Evolutionary conservation across 2,888 invertebrate genomes (phyloP).

Genomic region (Chalcosyrphus nemorum): DNA sequence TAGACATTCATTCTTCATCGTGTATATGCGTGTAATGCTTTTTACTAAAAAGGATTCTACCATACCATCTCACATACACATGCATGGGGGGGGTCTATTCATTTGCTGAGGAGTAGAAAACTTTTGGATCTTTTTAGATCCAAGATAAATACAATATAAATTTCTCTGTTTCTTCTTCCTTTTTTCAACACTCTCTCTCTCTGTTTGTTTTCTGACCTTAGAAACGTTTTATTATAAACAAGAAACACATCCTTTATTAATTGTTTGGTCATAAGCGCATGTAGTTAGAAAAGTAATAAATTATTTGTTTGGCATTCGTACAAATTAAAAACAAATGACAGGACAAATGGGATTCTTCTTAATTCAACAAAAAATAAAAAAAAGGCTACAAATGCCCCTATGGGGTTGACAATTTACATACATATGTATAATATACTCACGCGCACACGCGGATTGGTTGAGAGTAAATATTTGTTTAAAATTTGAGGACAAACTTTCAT

Average conservation of each 20-base stretch:
- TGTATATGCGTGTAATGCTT: slow-evolving; percentile 73
- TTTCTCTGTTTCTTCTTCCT: slow-evolving; percentile 1
- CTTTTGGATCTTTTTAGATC: slow-evolving; percentile 69
- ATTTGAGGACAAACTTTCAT: slow-evolving; percentile 61
- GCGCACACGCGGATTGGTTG: slow-evolving; percentile 53
- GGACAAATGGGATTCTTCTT: slow-evolving; percentile 14
- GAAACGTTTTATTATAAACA: slow-evolving; percentile 23
- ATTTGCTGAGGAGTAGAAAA: slow-evolving; percentile 51
- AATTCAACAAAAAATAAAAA: slow-evolving; percentile 31
- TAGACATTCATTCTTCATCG: slow-evolving; percentile 76
- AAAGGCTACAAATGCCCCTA: slow-evolving; percentile 17
- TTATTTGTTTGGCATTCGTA: slow-evolving; percentile 24
- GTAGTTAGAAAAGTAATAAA: slow-evolving; percentile 26
- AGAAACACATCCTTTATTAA: slow-evolving; percentile 13
- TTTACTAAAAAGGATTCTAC: slow-evolving; percentile 73
- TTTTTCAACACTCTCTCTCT: not conserved
- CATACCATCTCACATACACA: no score
- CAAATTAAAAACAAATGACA: slow-evolving; percentile 52
- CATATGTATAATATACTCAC: slow-evolving; percentile 40
- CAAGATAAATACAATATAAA: slow-evolving; percentile 63
- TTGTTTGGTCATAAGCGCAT: slow-evolving; percentile 7
- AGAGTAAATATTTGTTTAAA: slow-evolving; percentile 66
- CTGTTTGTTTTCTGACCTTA: slow-evolving; percentile 37
- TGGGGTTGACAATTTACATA: slow-evolving; percentile 45
- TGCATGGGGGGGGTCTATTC: slow-evolving; percentile 19